Conservation (phyloP, 2,113 vertebrate species). For the Phrynosoma platyrhinos region DNA sequence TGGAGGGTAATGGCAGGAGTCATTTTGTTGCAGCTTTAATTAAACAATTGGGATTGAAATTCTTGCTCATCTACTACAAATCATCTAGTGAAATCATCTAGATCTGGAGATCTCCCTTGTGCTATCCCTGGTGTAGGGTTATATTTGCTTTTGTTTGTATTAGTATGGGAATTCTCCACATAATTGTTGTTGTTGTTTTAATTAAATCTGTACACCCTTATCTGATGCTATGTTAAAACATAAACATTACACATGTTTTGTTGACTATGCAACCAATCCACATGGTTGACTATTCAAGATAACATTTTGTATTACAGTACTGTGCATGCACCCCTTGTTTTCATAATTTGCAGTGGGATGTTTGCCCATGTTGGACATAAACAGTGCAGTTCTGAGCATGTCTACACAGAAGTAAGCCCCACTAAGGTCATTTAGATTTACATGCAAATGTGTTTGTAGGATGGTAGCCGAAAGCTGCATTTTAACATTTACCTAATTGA, state of each 20-base stretch:
- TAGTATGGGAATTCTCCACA: background rate
- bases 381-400: background rate
- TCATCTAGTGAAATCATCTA: too few species aligned
- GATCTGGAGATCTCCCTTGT: background rate
- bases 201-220: too few species aligned
- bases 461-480: background rate
- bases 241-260: constrained; percentile 9
- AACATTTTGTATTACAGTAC: too few species aligned
- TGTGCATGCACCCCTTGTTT: too few species aligned
- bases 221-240: background rate
- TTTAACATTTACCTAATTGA: background rate
- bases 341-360: background rate
- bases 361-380: background rate
- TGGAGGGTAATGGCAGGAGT: background rate
- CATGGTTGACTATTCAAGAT: background rate
- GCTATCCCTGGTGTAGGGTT: background rate
- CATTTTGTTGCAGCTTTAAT: background rate
- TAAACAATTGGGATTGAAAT: background rate
- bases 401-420: background rate
- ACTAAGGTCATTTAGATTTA: background rate
- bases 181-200: background rate
- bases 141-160: constrained; percentile 36
- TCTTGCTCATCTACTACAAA: background rate
- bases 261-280: constrained; percentile 22
- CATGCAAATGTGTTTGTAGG: background rate